Conservation (phyloP, 2,797 vertebrate species). For the Phoebastria nigripes region DNA sequence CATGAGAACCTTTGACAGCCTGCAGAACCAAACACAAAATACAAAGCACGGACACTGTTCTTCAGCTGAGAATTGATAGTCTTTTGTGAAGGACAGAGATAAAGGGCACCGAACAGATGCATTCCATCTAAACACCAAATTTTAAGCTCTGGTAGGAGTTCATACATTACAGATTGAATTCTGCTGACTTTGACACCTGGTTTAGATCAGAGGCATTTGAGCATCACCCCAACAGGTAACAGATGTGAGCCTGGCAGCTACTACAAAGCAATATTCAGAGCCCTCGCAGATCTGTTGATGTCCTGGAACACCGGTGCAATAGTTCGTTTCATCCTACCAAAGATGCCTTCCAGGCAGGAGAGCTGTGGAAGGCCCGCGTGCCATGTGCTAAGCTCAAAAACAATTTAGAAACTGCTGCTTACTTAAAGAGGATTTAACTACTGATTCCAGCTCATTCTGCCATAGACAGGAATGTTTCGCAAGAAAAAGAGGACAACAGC, state of each 20-base stretch:
- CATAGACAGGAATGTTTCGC: neutral
- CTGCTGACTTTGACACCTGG: neutral
- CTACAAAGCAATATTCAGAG: neutral
- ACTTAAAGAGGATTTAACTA: slow-evolving; percentile 46
- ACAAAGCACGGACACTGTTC: neutral
- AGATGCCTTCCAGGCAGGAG: slow-evolving; percentile 9
- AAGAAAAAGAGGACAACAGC: neutral
- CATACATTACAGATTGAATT: neutral
- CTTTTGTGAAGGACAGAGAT: neutral
- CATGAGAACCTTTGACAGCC: neutral
- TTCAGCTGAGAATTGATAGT: neutral
- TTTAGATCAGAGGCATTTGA: neutral
- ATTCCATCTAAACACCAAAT: neutral
- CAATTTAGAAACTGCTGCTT: slow-evolving; percentile 39
- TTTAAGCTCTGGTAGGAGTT: neutral
- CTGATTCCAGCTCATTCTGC: slow-evolving; percentile 39
- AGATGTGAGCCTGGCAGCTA: neutral
- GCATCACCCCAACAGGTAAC: neutral
- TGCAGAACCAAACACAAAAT: neutral
- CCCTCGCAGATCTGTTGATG: neutral
- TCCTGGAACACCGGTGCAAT: neutral
- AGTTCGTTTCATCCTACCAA: neutral
- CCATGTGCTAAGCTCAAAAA: neutral
- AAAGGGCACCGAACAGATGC: neutral
- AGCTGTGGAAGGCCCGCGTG: neutral